These are phyloP conservation scores for Dastarcus helophoroides DNA, from an alignment of 2,888 invertebrate species.

Conservation along the genomic window DNA sequence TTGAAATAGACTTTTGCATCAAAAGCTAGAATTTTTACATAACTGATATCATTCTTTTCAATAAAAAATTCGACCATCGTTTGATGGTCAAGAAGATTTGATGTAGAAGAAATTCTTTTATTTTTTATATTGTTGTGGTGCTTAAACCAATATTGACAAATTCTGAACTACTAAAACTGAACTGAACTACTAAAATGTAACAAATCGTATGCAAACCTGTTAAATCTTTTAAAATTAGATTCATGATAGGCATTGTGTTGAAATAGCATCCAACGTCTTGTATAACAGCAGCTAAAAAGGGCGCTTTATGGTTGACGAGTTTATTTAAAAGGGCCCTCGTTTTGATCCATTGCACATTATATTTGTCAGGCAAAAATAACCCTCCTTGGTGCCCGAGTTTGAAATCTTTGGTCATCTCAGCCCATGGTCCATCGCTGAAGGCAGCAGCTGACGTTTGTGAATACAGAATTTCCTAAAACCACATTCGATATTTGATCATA, in stretches of 20 bases:
- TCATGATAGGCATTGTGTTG: slow-evolving; percentile 18
- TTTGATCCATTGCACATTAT: slow-evolving; percentile 30
- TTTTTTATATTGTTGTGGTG: not conserved
- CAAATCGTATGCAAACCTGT: slow-evolving; percentile 19
- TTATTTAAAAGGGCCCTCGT: slow-evolving; percentile 19
- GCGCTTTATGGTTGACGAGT: slow-evolving; percentile 25
- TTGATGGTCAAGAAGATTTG: too few relatives aligned
- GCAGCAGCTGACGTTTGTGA: slow-evolving; percentile 22
- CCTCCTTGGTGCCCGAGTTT: slow-evolving; percentile 2
- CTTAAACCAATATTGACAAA: not conserved
- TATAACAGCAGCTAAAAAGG: slow-evolving; percentile 29
- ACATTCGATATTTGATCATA: not conserved
- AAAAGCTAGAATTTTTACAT: not conserved
- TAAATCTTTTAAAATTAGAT: slow-evolving; percentile 25
- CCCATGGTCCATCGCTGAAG: slow-evolving; percentile 24
- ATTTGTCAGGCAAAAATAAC: slow-evolving; percentile 17
- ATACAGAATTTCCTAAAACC: slow-evolving; percentile 15
- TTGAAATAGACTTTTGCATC: not conserved
- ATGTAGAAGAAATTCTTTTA: too few relatives aligned
- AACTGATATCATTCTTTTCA: not conserved
- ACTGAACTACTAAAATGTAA: slow-evolving; percentile 1
- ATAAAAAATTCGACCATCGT: too few relatives aligned
- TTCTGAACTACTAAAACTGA: not conserved
- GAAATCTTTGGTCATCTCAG: slow-evolving; percentile 22
- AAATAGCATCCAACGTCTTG: slow-evolving; percentile 19